Conservation (phyloP, 2,113 vertebrate species). For the Prolemur simus region DNA sequence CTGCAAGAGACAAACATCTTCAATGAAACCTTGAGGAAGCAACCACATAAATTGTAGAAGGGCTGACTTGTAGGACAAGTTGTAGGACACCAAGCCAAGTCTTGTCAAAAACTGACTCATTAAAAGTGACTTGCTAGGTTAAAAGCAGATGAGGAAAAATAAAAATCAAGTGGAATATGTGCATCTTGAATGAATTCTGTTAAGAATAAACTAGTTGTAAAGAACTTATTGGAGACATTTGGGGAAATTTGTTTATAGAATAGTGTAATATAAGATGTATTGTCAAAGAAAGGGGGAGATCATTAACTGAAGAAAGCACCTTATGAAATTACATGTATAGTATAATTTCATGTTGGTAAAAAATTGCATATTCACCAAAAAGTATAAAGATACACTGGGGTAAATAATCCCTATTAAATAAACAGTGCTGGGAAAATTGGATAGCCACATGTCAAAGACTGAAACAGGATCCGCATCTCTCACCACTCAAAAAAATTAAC, state of each 20-base stretch:
- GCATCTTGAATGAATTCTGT: not conserved
- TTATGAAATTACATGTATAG: not conserved
- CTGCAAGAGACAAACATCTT: not conserved
- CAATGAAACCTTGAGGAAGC: not conserved
- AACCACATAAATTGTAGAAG: not conserved
- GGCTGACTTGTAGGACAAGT: not conserved
- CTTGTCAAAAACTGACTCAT: not conserved
- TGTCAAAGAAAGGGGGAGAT: not conserved
- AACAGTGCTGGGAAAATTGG: too few relatives aligned
- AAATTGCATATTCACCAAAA: not conserved
- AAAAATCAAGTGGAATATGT: not conserved
- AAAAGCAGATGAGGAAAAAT: not conserved
- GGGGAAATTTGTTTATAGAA: not conserved
- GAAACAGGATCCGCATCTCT: too few relatives aligned
- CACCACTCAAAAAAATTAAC: too few relatives aligned
- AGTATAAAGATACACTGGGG: not conserved
- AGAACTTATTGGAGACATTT: not conserved
- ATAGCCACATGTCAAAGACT: too few relatives aligned
- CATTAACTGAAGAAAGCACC: not conserved
- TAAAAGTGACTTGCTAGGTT: not conserved
- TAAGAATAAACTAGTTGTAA: not conserved
- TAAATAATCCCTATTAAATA: too few relatives aligned
- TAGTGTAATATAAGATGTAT: not conserved
- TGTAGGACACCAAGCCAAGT: not conserved
- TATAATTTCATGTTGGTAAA: constrained; percentile 12